Base-by-base conservation (phyloP, 2,113 vertebrate species). In the Protobothrops mucrosquamatus region DNA sequence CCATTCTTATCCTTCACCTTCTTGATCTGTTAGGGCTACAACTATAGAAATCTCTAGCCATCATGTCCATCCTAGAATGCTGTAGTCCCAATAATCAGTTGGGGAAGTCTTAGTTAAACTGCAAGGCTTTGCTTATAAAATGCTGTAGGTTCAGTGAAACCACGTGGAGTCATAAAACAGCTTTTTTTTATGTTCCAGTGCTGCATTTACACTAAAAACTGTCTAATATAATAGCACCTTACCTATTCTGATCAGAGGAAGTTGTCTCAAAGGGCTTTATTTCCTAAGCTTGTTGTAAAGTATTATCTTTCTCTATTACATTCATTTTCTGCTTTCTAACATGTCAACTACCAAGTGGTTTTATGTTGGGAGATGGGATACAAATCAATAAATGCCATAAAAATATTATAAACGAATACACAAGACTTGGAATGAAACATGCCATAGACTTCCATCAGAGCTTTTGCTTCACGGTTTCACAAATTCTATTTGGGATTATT, bases 371-470 rank as follows among this genome's bases (percentile, higher is more conserved):
- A 48, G 61, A 12, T 18, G n/a, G 86, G 5, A 52, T 54, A 69
- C 57, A 69, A 92, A 92, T 69, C 59, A 69, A 92, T 69, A 85
- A 56, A 7, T 88, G 43, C 34, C 85, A 92, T 54, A 18, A 92
- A 92, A 54, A 86, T 59, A 34, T 51, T 59, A 64, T 6, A 39
- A 54, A 52, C 26, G 15, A 52, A 92, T 69, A n/a, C 24, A 6
- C 29, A 23, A 54, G 85, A 23, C n/a, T 88, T 54, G n/a, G 85
- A 88, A 87, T 48, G 61, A 64, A 92, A 51, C 56, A 85, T 64
- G 15, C 24, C 56, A 52, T 54, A 14, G 48, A 92, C 20, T n/a
- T 46, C 5, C 26, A 3, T 54, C 23, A 43, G 3, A 54, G 48
- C 85, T 88, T 22, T 55, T 64, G 87, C 61, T 34, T 87, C 56